Evolutionary conservation across 1,140 invertebrate species (phyloP), one percentile per base, ranked within the genome.

Genomic region (Ladona fulva): DNA sequence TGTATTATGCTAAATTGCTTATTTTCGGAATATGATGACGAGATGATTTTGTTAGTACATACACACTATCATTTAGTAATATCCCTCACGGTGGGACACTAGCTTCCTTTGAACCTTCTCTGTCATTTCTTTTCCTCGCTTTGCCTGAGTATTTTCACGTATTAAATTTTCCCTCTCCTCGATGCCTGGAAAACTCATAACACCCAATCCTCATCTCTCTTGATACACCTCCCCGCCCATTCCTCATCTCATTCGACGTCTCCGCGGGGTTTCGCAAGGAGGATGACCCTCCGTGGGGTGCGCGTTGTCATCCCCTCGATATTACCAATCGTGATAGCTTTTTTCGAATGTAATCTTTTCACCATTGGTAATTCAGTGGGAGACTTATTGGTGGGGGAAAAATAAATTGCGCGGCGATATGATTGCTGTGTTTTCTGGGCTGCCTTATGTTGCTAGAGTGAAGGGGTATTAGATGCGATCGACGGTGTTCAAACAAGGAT

Each of bases 281-380:
- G n/a, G 52, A 66, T 66, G 52, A 66, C 52, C 52, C 52, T 66
- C 52, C 5, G 52, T 22, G 52, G 52, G 52, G 52, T 19, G 12
- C 52, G 52, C n/a, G 52, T 66, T 66, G 52, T 66, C 52, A 66
- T 66, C 52, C 52, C 44, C 16, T 66, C 52, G 52, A 66, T 66
- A 66, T 66, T 66, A 66, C 52, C 52, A 66, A 66, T 66, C 52
- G 52, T 66, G 52, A 19, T 16, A 22, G 52, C 14, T 66, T 66
- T 22, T 66, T 66, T 66, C 52, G 3, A 19, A 19, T 66, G 14
- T 22, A 22, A 19, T 66, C n/a, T 66, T 66, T 66, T 19, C 52
- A 66, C n/a, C 52, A 66, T 66, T 66, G 52, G 52, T 66, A 66
- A 66, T 66, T 16, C 52, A 66, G 14, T 66, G 52, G 52, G 52